These are phyloP conservation scores for Schizotus pectinicornis DNA, from an alignment of 2,888 invertebrate species.

Conservation along the genomic window DNA sequence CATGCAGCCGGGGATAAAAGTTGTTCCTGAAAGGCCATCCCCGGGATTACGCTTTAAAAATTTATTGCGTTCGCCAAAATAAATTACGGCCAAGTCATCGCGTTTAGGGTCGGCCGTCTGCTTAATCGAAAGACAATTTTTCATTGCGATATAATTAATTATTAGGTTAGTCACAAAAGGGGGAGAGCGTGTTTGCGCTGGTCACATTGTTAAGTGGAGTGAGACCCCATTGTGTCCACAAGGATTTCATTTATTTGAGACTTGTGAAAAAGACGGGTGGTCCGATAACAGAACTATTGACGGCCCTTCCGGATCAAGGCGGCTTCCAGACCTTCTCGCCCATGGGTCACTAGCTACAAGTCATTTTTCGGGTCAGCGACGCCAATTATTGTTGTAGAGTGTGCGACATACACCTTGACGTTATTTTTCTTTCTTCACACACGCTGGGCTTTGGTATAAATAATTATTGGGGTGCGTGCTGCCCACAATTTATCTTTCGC, in stretches of 20 bases:
- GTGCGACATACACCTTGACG: conserved; percentile 8
- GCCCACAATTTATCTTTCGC: conserved; percentile 26
- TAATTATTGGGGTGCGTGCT: conserved; percentile 31
- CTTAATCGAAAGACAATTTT: too few species aligned
- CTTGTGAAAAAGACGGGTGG: conserved; percentile 40
- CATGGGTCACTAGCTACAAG: conserved; percentile 42
- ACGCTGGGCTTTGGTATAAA: conserved; percentile 22
- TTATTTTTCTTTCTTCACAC: conserved; percentile 10
- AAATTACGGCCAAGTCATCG: background rate
- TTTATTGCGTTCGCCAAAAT: background rate
- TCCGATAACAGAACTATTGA: conserved; percentile 41
- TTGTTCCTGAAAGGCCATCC: background rate
- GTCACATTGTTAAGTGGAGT: conserved; percentile 10
- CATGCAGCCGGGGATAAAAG: conserved; percentile 2
- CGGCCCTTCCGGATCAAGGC: conserved; percentile 28
- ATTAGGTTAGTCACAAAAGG: too few species aligned
- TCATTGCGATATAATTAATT: too few species aligned
- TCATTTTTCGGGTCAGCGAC: conserved; percentile 43
- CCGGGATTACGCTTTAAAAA: conserved; percentile 2
- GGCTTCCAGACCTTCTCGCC: conserved; percentile 14
- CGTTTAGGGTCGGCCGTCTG: too few species aligned
- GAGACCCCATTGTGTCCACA: conserved; percentile 42
- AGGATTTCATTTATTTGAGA: conserved; percentile 50
- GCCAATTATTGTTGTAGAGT: conserved; percentile 26
- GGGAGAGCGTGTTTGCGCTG: too few species aligned